Evolutionary conservation across 2,888 invertebrate genomes (phyloP), one percentile per base, ranked within the genome.

Genomic region (Allacma fusca): DNA sequence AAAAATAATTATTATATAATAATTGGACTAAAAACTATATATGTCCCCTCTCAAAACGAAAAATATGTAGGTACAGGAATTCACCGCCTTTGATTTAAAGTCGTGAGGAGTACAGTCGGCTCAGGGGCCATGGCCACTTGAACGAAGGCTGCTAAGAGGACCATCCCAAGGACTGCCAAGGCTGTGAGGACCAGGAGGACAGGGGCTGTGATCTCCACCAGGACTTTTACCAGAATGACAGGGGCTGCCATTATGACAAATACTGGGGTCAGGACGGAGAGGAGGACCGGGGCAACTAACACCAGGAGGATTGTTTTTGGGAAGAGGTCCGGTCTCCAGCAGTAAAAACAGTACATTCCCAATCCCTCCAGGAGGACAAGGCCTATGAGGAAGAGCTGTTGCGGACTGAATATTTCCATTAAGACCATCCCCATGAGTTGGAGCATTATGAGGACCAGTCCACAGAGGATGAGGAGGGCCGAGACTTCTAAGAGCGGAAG

Each of bases 141-240:
- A n/a, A n/a, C 59, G 23, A 59, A 19, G 59, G 12, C 19, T 7
- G n/a, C 59, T 7, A n/a, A 23, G 12, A 23, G 23, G 19, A 59
- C n/a, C 59, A 59, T 59, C 5, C 7, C 12, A n/a, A 59, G 59
- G 59, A 59, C 59, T 7, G 59, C 59, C n/a, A 23, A 7, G 59
- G 59, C 59, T 7, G 59, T 59, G 59, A 59, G 59, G 59, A 59
- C 59, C 12, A 59, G 59, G 59, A 59, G 59, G n/a, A 59, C 59
- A n/a, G 59, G 59, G 7, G 59, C n/a, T 7, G 59, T 23, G n/a
- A 59, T 23, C n/a, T 59, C 59, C 23, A 59, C 12, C 12, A 59
- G 23, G 19, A 23, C 5, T n/a, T 19, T 21, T 7, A 59, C n/a
- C 7, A 59, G 59, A 13, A 59, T 5, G 59, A 23, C 59, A 7